Conservation (phyloP, 2,888 invertebrate species). For the Incurvaria masculella region DNA sequence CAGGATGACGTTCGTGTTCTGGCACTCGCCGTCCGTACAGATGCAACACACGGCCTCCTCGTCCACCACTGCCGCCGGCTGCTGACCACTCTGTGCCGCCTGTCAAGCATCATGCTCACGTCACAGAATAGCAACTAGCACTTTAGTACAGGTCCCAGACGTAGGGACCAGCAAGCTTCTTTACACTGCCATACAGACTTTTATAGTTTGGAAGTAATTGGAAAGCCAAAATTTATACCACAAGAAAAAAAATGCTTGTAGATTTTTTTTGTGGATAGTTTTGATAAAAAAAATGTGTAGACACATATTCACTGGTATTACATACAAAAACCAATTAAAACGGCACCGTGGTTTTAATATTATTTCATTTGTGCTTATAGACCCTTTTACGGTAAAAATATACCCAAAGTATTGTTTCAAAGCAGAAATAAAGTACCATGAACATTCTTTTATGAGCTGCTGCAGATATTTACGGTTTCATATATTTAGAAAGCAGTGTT, state of each 20-base stretch:
- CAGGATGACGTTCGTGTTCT: constrained; percentile 96
- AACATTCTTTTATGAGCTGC: too few relatives aligned
- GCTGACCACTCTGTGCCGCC: constrained; percentile 68
- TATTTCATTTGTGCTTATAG: too few relatives aligned
- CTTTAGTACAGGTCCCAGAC: too few relatives aligned
- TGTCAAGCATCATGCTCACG: too few relatives aligned
- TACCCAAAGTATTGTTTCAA: too few relatives aligned
- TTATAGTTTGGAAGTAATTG: neutral
- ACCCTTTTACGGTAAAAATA: too few relatives aligned
- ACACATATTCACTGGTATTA: neutral
- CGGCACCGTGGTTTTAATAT: too few relatives aligned
- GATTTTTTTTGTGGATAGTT: neutral
- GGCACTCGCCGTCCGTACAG: constrained; percentile 98
- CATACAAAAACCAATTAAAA: neutral
- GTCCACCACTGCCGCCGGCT: constrained; percentile 76
- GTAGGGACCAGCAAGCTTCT: too few relatives aligned
- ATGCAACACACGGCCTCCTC: constrained; percentile 99
- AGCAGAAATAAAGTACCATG: too few relatives aligned
- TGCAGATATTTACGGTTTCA: too few relatives aligned
- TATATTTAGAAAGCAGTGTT: too few relatives aligned
- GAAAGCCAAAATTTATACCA: neutral
- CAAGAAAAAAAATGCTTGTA: neutral
- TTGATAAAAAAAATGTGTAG: neutral
- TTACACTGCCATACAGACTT: too few relatives aligned
- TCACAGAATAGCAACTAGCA: neutral